A percentile compares a stretch with the other conserved stretches of the same genome.
Conservation (phyloP, 2,797 vertebrate species). For the Pangasius mekongensis region DNA sequence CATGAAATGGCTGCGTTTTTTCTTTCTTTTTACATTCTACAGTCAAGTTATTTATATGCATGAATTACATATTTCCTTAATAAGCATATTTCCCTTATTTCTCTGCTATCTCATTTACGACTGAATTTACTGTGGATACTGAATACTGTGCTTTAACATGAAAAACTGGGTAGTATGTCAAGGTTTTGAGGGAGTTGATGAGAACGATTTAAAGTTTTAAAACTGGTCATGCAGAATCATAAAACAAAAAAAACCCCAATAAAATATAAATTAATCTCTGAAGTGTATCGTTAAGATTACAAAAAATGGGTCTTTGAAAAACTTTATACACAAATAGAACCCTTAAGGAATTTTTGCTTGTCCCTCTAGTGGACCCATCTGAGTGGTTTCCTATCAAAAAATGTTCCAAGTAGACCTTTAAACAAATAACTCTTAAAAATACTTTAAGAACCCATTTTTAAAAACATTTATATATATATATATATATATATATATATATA, state of each 20-base stretch:
- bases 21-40: neutral
- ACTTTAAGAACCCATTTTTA: neutral
- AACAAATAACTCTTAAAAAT: neutral
- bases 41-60: neutral
- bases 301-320: neutral
- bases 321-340: neutral
- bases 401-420: neutral
- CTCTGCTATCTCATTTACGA: neutral
- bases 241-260: neutral
- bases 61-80: neutral
- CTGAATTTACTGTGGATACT: neutral
- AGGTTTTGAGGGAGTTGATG: neutral
- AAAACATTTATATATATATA: too few species aligned
- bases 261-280: neutral
- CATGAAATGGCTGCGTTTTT: neutral
- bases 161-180: neutral
- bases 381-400: neutral
- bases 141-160: neutral
- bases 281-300: neutral
- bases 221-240: neutral
- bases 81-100: neutral
- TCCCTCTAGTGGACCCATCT: neutral
- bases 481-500: neutral
- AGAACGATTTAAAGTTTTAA: neutral
- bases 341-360: neutral